Base-by-base conservation (phyloP, 1,140 invertebrate genomes). In the Medauroidea extradentata region DNA sequence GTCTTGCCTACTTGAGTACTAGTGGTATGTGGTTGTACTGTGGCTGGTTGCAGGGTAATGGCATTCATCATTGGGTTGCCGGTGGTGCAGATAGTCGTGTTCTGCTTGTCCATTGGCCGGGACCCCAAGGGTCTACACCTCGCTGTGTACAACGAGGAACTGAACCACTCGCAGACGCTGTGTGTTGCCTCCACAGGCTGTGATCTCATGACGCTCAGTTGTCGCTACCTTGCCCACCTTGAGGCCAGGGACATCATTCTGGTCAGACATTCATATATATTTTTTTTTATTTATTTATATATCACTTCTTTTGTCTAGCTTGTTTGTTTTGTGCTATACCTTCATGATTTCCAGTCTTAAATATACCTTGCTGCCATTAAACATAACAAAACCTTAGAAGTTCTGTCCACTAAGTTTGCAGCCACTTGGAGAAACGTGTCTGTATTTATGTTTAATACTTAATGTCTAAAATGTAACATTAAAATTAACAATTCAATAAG, bases 41-140 rank as follows among this genome's bases (percentile, higher is more conserved):
- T 34, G 29, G 29, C 29, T 34, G 4, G 29, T 76, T 78, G 27
- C 69, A 92, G 89, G 7, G 83, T 94, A 39, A 87, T 96, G 81
- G 71, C 90, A 24, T 97, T 98, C 74, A 91, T 97, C 66, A 89
- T 97, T 60, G 87, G 91, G 24, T 78, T 98, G 48, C 95, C 95
- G 0, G 85, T 94, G 1, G 85, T 93, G 53, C 93, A 98, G 81
- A 94, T 96, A 60, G 82, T 96, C 24, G 78, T 98, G 5, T 98
- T 98, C 78, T 98, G 95, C 75, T 71, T 96, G 48, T 92, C 94
- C 21, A 95, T 98, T 62, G 95, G 95, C 14, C 87, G 90, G 62
- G 90, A 95, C 69, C 94, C 95, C 0, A 82, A 83, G 39, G 86
- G 88, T 18, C 78, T 98, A 2, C 85, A 84, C 59, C 73, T 98